Conservation (phyloP, 2,113 vertebrate species). For the Rostratula benghalensis region DNA sequence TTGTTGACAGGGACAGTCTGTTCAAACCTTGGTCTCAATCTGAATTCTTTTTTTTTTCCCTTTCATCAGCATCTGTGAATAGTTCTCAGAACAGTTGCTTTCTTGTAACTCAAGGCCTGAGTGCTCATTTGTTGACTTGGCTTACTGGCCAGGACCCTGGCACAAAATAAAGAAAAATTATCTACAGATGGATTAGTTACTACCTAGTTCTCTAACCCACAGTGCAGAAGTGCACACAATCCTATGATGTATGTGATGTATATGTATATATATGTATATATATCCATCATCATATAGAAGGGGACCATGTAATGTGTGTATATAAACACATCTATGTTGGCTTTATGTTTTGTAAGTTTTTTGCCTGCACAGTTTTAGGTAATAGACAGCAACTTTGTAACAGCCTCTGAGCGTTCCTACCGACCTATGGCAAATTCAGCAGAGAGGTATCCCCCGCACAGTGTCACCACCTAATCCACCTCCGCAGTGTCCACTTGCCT, state of each 20-base stretch:
- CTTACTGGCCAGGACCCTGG: neutral
- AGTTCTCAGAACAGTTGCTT: conserved; percentile 14
- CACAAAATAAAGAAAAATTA: neutral
- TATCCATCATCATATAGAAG: neutral
- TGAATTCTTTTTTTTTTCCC: neutral
- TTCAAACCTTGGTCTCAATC: conserved; percentile 22
- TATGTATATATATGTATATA: too few relatives aligned
- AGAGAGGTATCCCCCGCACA: neutral
- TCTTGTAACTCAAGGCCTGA: neutral
- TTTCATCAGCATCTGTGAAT: neutral
- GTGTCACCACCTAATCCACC: neutral
- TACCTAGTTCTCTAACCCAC: neutral
- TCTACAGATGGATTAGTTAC: neutral
- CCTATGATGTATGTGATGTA: too few relatives aligned
- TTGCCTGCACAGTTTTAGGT: neutral
- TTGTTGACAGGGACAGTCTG: neutral
- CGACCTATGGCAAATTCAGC: neutral
- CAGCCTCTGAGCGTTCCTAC: neutral
- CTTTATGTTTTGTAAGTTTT: neutral
- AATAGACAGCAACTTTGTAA: neutral
- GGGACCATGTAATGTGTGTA: neutral
- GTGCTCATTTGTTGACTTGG: conserved; percentile 1
- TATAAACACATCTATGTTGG: neutral
- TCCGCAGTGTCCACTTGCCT: neutral
- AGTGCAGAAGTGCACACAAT: neutral